Conservation (phyloP, 2,797 vertebrate genomes). For the Pteropus rufus region DNA sequence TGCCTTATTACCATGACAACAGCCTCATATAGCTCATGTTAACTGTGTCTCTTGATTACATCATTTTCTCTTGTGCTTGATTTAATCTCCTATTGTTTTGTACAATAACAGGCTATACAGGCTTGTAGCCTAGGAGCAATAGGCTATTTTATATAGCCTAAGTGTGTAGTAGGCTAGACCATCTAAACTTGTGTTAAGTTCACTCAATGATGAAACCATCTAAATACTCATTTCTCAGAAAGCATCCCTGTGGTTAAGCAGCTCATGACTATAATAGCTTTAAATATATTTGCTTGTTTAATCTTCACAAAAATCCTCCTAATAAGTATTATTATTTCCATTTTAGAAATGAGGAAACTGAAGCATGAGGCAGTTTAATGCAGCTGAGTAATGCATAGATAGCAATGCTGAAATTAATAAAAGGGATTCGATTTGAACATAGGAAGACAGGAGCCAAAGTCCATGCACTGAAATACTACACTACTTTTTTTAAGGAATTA, state of each 20-base stretch:
- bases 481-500: background rate
- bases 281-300: too few species aligned
- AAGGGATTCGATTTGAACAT: background rate
- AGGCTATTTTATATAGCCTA: background rate
- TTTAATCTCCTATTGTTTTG: too few species aligned
- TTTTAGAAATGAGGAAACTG: background rate
- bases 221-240: too few species aligned
- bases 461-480: background rate
- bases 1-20: background rate
- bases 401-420: background rate
- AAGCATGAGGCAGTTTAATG: background rate
- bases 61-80: background rate
- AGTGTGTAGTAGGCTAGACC: background rate
- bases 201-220: too few species aligned
- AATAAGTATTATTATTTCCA: background rate
- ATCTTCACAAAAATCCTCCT: too few species aligned
- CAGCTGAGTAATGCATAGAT: background rate
- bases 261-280: too few species aligned
- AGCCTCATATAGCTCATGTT: background rate
- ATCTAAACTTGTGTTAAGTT: too few species aligned
- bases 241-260: too few species aligned
- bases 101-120: background rate
- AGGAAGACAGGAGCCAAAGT: background rate
- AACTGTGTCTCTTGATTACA: background rate
- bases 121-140: background rate